These are phyloP conservation scores for Drosophila pectinifera DNA, from an alignment of 1,140 invertebrate genomes.

Conservation along the genomic window DNA sequence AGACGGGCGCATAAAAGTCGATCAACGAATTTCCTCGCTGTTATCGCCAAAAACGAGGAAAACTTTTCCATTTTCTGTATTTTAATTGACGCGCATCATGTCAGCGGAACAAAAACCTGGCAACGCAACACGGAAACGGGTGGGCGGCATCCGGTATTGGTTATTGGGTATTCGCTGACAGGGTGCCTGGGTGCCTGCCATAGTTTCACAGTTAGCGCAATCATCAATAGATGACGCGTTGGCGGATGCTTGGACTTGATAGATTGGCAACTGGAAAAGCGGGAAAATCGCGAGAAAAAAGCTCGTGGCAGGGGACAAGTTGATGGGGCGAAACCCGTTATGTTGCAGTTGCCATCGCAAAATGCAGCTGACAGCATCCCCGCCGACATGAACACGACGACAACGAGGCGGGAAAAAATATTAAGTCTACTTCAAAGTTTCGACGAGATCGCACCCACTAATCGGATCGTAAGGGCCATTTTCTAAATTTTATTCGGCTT, in stretches of 20 bases:
- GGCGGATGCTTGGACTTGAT: constrained; percentile 49
- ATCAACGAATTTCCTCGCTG: constrained; percentile 30
- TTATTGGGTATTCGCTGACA: constrained; percentile 7
- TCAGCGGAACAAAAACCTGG: constrained; percentile 48
- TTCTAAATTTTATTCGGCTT: neutral
- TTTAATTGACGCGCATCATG: constrained; percentile 68
- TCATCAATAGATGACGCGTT: constrained; percentile 44
- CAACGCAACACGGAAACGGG: constrained; percentile 27
- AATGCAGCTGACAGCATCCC: constrained; percentile 62
- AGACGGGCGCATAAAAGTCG: constrained; percentile 42
- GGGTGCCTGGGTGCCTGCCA: constrained; percentile 13
- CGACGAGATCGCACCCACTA: constrained; percentile 25
- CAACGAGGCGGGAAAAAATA: constrained; percentile 12
- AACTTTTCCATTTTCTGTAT: constrained; percentile 55
- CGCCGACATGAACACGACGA: constrained; percentile 31
- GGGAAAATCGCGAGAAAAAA: constrained; percentile 12
- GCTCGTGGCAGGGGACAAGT: constrained; percentile 7
- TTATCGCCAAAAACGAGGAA: constrained; percentile 42
- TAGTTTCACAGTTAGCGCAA: constrained; percentile 49
- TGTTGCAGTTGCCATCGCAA: constrained; percentile 48
- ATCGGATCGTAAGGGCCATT: neutral
- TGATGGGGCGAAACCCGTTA: constrained; percentile 33
- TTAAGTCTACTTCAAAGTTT: neutral
- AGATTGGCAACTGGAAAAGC: constrained; percentile 49
- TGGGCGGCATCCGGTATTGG: neutral